Percentiles rank a stretch among this genome's conserved stretches.
Conservation (phyloP, 1,140 invertebrate genomes). For the Macrostomum lignano region DNA sequence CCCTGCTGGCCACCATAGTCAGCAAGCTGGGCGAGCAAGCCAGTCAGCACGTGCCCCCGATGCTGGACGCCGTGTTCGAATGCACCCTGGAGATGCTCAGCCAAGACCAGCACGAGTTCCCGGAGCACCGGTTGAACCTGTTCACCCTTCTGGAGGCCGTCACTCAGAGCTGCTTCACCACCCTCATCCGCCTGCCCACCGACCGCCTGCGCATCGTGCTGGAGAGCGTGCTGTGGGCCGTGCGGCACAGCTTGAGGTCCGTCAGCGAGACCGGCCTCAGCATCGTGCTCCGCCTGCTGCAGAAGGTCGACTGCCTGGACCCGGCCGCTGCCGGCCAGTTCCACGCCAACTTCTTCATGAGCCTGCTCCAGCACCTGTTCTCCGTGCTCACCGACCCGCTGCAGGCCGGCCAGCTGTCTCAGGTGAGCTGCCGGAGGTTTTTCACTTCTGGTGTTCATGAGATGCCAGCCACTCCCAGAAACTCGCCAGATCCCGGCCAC, state of each 20-base stretch:
- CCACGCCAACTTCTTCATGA: slow-evolving; percentile 87
- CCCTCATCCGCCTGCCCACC: slow-evolving; percentile 72
- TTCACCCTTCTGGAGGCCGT: slow-evolving; percentile 72
- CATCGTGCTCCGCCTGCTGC: slow-evolving; percentile 44
- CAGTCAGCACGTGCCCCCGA: slow-evolving; percentile 74
- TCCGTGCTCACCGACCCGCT: slow-evolving; percentile 88
- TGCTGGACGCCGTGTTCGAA: slow-evolving; percentile 94
- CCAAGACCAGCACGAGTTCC: slow-evolving; percentile 95
- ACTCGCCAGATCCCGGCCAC: no score
- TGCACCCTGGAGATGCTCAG: slow-evolving; percentile 98
- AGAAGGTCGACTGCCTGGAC: slow-evolving; percentile 57
- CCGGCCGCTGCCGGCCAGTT: slow-evolving; percentile 62
- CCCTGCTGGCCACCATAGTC: slow-evolving; percentile 82
- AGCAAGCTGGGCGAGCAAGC: slow-evolving; percentile 65
- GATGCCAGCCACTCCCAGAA: no score
- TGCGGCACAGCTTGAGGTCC: slow-evolving; percentile 86
- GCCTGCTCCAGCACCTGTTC: slow-evolving; percentile 89
- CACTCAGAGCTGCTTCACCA: slow-evolving; percentile 67
- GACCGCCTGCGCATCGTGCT: slow-evolving; percentile 86
- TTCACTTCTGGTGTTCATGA: no score
- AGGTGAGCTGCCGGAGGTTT: no score
- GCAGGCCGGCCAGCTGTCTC: no score
- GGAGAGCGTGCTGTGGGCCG: slow-evolving; percentile 97
- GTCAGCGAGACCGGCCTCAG: slow-evolving; percentile 22
- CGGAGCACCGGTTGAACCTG: slow-evolving; percentile 91